Base-by-base conservation (phyloP, 2,113 vertebrate species). In the Numenius arquata region DNA sequence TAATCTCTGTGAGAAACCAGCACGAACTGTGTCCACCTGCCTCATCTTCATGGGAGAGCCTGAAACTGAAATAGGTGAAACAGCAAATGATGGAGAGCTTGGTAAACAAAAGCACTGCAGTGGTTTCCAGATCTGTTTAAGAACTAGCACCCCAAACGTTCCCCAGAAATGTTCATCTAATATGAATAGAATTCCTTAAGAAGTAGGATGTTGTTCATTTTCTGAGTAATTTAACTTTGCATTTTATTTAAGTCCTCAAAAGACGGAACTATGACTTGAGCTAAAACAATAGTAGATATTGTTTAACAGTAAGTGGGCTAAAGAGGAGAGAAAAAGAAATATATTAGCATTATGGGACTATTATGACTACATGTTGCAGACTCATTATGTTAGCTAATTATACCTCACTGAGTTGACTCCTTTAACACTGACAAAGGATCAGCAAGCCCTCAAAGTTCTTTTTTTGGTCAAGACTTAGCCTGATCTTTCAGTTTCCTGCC, bases 231-330 rank as follows among this genome's bases (percentile, higher is more conserved):
- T 89, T 89, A 81, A 66, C 20, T 94, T 89, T 5, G 8, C 17
- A 4, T 58, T 79, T 87, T 74, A 73, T 71, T 77, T 12, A 85
- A 38, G 47, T 91, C 23, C 12, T 63, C n/a, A 12, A 40, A 92
- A 62, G 72, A 55, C 56, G 67, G 52, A 95, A 47, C 41, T 71
- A 12, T 81, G 87, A 78, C 56, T 47, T 81, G 47, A 2, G 1
- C 90, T 88, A 72, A 85, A 96, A 81, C 63, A 93, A 78, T 52
- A 82, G 38, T 8, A 88, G 77, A 59, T 85, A 83, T 56, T 89
- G 81, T 90, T 82, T 94, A 70, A 73, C 58, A 73, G 40, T 79
- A 94, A 66, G 53, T 41, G 85, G 53, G 62, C 58, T 93, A 40
- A 93, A 88, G 63, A 76, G 48, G 58, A 93, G 22, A 63, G 40